These are phyloP conservation scores for Drosophila kokeensis DNA, from an alignment of 2,888 invertebrate genomes.

Conservation along the genomic window DNA sequence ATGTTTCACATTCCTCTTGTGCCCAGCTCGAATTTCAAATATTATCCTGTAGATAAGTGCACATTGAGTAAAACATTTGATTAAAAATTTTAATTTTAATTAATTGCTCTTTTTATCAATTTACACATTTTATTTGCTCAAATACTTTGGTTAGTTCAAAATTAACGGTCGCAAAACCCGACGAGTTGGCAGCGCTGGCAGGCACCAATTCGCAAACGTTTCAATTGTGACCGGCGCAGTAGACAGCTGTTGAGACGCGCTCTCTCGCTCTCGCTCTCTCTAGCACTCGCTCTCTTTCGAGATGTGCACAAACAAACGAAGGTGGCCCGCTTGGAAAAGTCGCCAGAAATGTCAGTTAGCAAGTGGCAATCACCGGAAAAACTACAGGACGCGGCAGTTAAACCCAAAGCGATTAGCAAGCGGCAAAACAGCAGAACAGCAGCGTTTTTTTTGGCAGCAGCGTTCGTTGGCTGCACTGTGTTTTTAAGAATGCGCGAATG, in stretches of 20 bases:
- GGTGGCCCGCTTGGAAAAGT: constrained; percentile 70
- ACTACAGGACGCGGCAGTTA: constrained; percentile 76
- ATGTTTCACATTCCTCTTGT: constrained; percentile 34
- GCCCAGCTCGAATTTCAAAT: not conserved
- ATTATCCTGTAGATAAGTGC: not conserved
- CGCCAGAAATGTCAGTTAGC: constrained; percentile 70
- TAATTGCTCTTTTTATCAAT: no score
- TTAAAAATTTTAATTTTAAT: not conserved
- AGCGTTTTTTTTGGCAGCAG: constrained; percentile 42
- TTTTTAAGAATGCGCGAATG: constrained; percentile 60
- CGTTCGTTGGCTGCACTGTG: constrained; percentile 37
- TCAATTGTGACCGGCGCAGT: constrained; percentile 55
- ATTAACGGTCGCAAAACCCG: constrained; percentile 26
- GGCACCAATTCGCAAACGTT: constrained; percentile 36
- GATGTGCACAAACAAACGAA: constrained; percentile 62
- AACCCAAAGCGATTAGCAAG: constrained; percentile 39
- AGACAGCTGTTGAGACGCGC: constrained; percentile 40
- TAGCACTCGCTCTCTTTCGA: constrained; percentile 24
- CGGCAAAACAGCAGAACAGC: constrained; percentile 49
- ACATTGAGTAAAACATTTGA: not conserved
- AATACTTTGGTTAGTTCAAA: constrained; percentile 41
- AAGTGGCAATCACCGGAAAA: constrained; percentile 82
- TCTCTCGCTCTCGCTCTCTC: constrained; percentile 2
- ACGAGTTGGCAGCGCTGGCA: constrained; percentile 50
- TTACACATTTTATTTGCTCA: not conserved